These are phyloP conservation scores for Drosophila multiciliata DNA, from an alignment of 2,888 invertebrate genomes.

Conservation along the genomic window DNA sequence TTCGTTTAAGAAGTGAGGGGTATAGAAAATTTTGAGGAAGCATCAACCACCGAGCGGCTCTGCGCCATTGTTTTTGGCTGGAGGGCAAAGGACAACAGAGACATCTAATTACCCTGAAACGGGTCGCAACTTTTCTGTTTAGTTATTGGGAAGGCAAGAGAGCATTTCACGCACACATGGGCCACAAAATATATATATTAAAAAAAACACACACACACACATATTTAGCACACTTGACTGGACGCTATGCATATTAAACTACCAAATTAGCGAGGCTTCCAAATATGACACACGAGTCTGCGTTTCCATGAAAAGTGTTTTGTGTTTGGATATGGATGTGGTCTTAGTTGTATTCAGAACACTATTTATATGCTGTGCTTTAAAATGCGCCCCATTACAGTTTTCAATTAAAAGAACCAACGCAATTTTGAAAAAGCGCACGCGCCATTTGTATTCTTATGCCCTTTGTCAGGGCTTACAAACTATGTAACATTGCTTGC, in stretches of 20 bases:
- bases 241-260: slow-evolving; percentile 57
- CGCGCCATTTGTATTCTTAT: slow-evolving; percentile 44
- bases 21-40: slow-evolving; percentile 19
- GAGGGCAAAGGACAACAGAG: slow-evolving; percentile 55
- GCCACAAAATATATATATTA: slow-evolving; percentile 4
- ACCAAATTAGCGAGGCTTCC: slow-evolving; percentile 53
- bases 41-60: slow-evolving; percentile 18
- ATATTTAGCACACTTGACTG: slow-evolving; percentile 41
- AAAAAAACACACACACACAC: not conserved
- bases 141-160: slow-evolving; percentile 60
- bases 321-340: slow-evolving; percentile 7
- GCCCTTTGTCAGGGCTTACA: slow-evolving; percentile 14
- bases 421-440: slow-evolving; percentile 50
- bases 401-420: slow-evolving; percentile 61
- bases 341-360: slow-evolving; percentile 21
- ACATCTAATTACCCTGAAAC: slow-evolving; percentile 60
- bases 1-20: not conserved
- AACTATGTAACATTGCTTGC: not conserved
- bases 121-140: slow-evolving; percentile 47
- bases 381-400: slow-evolving; percentile 39
- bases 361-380: slow-evolving; percentile 21
- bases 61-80: slow-evolving; percentile 39
- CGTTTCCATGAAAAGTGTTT: not conserved
- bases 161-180: slow-evolving; percentile 46
- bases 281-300: slow-evolving; percentile 18